Conservation (phyloP, 2,113 vertebrate species). For the Lepus americanus region DNA sequence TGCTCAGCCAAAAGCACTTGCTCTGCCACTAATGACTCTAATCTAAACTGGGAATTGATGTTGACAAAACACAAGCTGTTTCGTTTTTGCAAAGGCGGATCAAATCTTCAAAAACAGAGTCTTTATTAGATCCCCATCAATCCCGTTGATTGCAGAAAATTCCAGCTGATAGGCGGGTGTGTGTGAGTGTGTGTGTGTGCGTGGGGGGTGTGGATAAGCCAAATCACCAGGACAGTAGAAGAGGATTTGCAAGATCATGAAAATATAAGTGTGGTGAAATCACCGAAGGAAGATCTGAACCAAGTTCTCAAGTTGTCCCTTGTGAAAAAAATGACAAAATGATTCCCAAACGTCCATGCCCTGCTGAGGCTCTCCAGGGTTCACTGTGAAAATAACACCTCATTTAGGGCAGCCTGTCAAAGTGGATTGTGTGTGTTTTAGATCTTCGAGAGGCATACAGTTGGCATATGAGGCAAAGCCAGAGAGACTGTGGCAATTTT, state of each 20-base stretch:
- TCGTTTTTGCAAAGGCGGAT: constrained; percentile 60
- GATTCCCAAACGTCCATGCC: background rate
- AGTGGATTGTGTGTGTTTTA: background rate
- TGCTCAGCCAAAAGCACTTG: constrained; percentile 68
- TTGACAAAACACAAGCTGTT: constrained; percentile 84
- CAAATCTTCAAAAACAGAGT: constrained; percentile 14
- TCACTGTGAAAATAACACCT: constrained; percentile 28
- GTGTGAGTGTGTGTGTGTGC: too few species aligned
- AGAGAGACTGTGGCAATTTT: constrained; percentile 42
- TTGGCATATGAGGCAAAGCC: constrained; percentile 11
- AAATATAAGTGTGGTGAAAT: background rate
- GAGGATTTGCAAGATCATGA: background rate
- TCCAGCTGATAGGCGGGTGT: background rate
- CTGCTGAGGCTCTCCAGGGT: background rate
- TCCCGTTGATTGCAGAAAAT: background rate
- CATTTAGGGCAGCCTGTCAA: background rate
- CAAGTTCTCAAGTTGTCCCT: background rate
- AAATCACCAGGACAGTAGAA: background rate
- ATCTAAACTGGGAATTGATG: constrained; percentile 73
- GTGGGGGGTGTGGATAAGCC: background rate
- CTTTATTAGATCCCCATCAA: constrained; percentile 2
- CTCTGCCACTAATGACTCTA: constrained; percentile 66
- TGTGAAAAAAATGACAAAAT: constrained; percentile 21
- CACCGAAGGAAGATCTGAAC: background rate
- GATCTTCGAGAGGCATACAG: constrained; percentile 33